Evolutionary conservation across 2,113 vertebrate species (phyloP), one percentile per base, ranked within the genome.

Genomic region (Deroptyus accipitrinus): DNA sequence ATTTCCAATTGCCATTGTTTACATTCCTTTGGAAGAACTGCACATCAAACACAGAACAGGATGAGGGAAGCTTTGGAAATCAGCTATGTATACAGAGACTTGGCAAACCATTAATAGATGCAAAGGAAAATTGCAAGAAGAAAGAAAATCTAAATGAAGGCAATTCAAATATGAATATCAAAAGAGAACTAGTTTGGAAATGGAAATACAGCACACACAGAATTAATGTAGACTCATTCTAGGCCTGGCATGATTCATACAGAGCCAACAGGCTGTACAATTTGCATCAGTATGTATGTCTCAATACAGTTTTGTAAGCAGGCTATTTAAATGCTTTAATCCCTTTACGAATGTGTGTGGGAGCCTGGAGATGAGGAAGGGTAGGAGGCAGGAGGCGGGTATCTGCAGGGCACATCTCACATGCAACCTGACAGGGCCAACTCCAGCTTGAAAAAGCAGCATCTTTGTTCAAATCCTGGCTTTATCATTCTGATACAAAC

Each of bases 201-300:
- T 95, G 82, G 78, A 92, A 94, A 90, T 91, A 59, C n/a, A 77
- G 75, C 54, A 68, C 24, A 67, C 66, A 94, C 74, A 73, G 74
- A 93, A 95, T 93, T 88, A 92, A 93, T 74, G 63, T 85, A 91
- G 75, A 91, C 80, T 83, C 79, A 93, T 86, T 83, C 86, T 80
- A 92, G 64, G 90, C 54, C 66, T 77, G 52, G 69, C 3, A 1
- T 88, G 82, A 94, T 95, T 92, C 90, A 95, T 63, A 61, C 35
- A 81, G 72, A 61, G 81, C 83, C 84, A 94, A 86, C 67, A 83
- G 77, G 33, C 86, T 93, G 67, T 84, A 63, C n/a, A 63, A 79
- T 97, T 96, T 88, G 80, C 94, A 94, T 94, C 74, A 78, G 54
- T 68, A 66, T 94, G 66, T 85, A 23, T 88, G n/a, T 79, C 94